phyloP scores from a whole-genome alignment of 2,113 vertebrate species.

The Corythaeola cristata region DNA sequence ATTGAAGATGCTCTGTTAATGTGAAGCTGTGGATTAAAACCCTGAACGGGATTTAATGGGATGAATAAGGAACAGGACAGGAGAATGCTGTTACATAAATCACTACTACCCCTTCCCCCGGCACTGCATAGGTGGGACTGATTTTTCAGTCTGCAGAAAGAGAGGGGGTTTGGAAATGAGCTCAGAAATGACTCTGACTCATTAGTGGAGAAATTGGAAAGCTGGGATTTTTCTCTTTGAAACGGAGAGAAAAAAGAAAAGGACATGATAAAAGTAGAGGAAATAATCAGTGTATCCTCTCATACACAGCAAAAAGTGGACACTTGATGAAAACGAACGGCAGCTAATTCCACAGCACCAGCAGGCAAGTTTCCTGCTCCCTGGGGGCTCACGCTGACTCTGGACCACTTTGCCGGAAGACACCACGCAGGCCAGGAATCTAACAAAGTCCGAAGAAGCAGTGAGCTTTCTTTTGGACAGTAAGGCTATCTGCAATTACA shows the following conservation, averaged over 20 bases:
- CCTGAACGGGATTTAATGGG: background rate
- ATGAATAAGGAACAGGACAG: background rate
- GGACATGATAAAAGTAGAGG: background rate
- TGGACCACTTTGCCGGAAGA: background rate
- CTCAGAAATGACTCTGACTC: constrained; percentile 14
- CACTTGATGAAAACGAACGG: background rate
- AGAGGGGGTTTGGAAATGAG: background rate
- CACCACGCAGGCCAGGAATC: background rate
- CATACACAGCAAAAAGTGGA: background rate
- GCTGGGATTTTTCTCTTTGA: constrained; percentile 8
- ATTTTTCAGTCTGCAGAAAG: background rate
- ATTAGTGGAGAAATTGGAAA: background rate
- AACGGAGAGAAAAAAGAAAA: background rate
- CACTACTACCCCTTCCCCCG: background rate
- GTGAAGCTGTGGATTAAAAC: background rate
- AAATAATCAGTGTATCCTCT: background rate
- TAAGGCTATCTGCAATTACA: background rate
- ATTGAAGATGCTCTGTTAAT: background rate
- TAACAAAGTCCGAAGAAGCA: background rate
- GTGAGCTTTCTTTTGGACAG: background rate
- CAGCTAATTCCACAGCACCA: background rate
- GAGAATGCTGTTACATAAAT: background rate
- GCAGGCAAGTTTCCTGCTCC: background rate
- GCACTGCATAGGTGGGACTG: background rate
- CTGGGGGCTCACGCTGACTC: background rate